phyloP scores from a whole-genome alignment of 2,797 vertebrate species.

The Sebastes taczanowskii region DNA sequence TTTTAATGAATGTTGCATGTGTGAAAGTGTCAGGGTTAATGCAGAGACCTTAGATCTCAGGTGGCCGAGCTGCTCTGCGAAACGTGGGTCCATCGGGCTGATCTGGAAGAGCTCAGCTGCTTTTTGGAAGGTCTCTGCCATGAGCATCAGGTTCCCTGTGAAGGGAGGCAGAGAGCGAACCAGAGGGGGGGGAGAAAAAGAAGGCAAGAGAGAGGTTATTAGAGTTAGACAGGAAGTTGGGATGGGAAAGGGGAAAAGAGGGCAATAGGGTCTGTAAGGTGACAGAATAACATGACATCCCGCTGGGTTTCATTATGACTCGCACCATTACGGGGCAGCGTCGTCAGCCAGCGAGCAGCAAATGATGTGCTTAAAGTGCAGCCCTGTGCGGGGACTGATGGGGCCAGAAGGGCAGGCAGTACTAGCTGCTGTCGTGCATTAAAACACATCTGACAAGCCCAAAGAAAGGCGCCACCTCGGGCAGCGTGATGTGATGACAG shows the following conservation, averaged over 20 bases:
- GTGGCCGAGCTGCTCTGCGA: conserved; percentile 37
- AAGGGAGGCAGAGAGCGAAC: background rate
- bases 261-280: conserved; percentile 55
- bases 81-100: conserved; percentile 53
- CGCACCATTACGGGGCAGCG: conserved; percentile 54
- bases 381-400: conserved; percentile 58
- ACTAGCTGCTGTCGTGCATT: conserved; percentile 61
- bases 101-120: conserved; percentile 54
- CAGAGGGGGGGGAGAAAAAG: background rate
- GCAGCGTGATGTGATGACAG: conserved; percentile 62
- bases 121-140: conserved; percentile 62
- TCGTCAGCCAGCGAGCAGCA: conserved; percentile 63
- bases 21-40: background rate
- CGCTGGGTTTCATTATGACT: conserved; percentile 77
- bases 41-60: conserved; percentile 73
- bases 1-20: conserved; percentile 6
- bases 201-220: conserved; percentile 51
- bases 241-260: conserved; percentile 13
- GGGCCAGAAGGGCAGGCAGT: conserved; percentile 58
- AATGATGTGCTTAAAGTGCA: conserved; percentile 73
- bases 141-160: conserved; percentile 71
- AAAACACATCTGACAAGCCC: conserved; percentile 76
- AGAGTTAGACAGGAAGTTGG: conserved; percentile 44
- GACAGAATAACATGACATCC: conserved; percentile 73
- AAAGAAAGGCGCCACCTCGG: conserved; percentile 64